phyloP scores from a whole-genome alignment of 2,888 invertebrate genomes.

The Harpalus rufipes region DNA sequence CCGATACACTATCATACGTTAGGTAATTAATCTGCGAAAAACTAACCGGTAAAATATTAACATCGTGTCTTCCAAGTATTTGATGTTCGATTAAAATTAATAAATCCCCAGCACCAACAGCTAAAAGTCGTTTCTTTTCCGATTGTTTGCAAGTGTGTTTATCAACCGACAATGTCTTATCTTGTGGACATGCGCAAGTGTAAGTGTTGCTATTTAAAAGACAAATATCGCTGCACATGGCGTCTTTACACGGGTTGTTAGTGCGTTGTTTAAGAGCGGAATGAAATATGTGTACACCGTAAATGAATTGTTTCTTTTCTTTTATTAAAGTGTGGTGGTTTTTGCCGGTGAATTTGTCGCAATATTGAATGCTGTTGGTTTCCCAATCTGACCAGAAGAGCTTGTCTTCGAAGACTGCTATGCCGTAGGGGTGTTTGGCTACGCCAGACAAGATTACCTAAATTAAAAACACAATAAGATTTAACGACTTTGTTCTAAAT shows the following conservation, averaged over 20 bases:
- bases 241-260: conserved; percentile 82
- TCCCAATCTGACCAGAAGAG: conserved; percentile 96
- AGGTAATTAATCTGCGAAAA: conserved; percentile 82
- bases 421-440: conserved; percentile 88
- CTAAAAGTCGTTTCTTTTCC: conserved; percentile 78
- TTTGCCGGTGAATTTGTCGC: conserved; percentile 88
- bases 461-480: too few relatives aligned
- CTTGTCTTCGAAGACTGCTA: conserved; percentile 92
- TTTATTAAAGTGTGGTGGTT: conserved; percentile 80
- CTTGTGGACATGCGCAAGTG: conserved; percentile 88
- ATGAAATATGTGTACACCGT: conserved; percentile 88
- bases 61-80: conserved; percentile 83
- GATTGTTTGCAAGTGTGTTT: conserved; percentile 79
- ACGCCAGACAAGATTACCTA: conserved; percentile 79
- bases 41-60: conserved; percentile 74
- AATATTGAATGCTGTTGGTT: conserved; percentile 85
- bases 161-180: conserved; percentile 81
- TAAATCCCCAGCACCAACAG: conserved; percentile 80
- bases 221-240: conserved; percentile 88
- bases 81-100: conserved; percentile 84
- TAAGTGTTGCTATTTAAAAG: conserved; percentile 82
- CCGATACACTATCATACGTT: conserved; percentile 82
- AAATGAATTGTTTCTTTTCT: conserved; percentile 78
- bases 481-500: too few relatives aligned
- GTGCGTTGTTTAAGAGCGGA: conserved; percentile 80